Percentiles rank a stretch among this genome's conserved stretches.
Conservation (phyloP, 1,140 invertebrate species). For the Drosophila nebulosa region DNA sequence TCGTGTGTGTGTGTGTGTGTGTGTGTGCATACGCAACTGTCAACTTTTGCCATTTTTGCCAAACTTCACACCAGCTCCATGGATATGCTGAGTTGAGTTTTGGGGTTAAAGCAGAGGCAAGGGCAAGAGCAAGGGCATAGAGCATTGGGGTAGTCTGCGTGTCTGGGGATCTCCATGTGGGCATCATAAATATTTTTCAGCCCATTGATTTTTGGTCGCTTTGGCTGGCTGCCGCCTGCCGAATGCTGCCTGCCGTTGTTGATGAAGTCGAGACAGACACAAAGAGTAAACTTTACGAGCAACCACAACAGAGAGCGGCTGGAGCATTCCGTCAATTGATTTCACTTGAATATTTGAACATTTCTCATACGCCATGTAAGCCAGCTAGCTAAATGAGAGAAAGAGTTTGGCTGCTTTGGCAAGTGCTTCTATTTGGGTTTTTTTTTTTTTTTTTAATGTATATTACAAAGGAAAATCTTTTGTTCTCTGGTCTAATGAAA, state of each 20-base stretch:
- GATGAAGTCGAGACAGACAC: conserved; percentile 55
- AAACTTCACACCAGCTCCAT: conserved; percentile 64
- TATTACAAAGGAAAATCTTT: no score
- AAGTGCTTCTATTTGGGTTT: no score
- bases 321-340: conserved; percentile 33
- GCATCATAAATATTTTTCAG: conserved; percentile 77
- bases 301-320: background rate
- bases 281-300: conserved; percentile 4
- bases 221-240: conserved; percentile 52
- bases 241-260: conserved; percentile 57
- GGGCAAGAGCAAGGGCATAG: no score
- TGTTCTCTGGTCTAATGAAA: no score
- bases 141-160: background rate
- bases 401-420: no score
- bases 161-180: conserved; percentile 32
- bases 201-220: conserved; percentile 76
- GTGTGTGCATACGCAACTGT: conserved; percentile 70
- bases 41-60: conserved; percentile 73
- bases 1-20: background rate
- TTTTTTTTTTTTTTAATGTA: no score
- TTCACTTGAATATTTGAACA: background rate
- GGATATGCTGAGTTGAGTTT: background rate
- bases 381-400: no score
- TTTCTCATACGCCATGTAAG: no score
- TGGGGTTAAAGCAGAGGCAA: background rate